These are phyloP conservation scores for Drosophila parvula DNA, from an alignment of 1,140 invertebrate genomes.

Conservation along the genomic window DNA sequence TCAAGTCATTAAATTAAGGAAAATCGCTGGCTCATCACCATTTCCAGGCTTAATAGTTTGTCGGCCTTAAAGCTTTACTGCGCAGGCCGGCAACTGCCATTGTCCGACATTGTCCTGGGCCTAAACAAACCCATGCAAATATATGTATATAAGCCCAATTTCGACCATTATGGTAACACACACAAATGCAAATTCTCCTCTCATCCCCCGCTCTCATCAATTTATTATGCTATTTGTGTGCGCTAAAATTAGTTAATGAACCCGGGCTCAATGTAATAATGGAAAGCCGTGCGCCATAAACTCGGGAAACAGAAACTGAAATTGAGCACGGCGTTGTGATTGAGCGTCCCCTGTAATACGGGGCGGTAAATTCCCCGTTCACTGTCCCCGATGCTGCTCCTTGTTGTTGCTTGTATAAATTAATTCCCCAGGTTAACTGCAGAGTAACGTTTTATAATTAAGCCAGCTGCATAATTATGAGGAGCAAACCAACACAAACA, in stretches of 20 bases:
- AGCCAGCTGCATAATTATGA: conserved; percentile 81
- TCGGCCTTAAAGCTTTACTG: conserved; percentile 9
- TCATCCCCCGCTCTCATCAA: conserved; percentile 49
- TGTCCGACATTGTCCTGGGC: conserved; percentile 10
- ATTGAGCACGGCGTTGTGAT: conserved; percentile 59
- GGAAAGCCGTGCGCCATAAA: conserved; percentile 38
- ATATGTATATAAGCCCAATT: conserved; percentile 46
- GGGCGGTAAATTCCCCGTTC: conserved; percentile 7
- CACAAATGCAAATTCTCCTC: conserved; percentile 13
- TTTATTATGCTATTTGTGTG: conserved; percentile 76
- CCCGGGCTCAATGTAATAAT: conserved; percentile 67
- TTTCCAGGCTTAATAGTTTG: conserved; percentile 24
- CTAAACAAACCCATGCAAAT: conserved; percentile 39
- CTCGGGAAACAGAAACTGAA: conserved; percentile 31
- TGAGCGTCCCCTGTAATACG: conserved; percentile 40
- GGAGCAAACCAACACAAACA: conserved; percentile 39
- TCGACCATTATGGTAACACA: conserved; percentile 37
- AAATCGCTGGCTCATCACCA: conserved; percentile 25
- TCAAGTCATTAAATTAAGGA: conserved; percentile 38
- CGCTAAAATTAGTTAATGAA: conserved; percentile 80
- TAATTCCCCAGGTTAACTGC: conserved; percentile 81
- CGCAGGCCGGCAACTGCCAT: neutral
- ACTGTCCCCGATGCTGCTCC: neutral
- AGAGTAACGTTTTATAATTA: conserved; percentile 81
- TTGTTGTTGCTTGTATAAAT: conserved; percentile 69